These are phyloP conservation scores for Trididemnum nubilum DNA, from an alignment of 23 tunicate genomes.

Conservation along the genomic window DNA sequence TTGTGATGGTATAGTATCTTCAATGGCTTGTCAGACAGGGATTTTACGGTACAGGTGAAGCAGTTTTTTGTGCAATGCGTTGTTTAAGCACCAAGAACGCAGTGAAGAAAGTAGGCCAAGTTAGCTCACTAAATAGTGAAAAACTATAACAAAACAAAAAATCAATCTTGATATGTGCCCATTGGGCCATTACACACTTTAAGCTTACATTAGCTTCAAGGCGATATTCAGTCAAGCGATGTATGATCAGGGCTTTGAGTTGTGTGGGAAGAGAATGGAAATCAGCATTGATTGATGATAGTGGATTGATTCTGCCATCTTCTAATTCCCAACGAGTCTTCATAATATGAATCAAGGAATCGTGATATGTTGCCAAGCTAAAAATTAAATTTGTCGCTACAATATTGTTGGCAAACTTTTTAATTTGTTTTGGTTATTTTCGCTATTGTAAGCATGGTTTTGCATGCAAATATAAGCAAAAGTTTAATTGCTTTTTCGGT, in stretches of 20 bases:
- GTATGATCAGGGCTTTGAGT: slow-evolving; percentile 87
- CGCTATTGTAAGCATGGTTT: neutral
- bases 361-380: slow-evolving; percentile 84
- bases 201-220: slow-evolving; percentile 71
- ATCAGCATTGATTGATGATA: slow-evolving; percentile 72
- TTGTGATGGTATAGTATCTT: no score
- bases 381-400: neutral
- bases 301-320: slow-evolving; percentile 85
- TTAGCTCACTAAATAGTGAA: no score
- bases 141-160: no score
- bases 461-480: no score
- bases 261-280: slow-evolving; percentile 76
- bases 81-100: no score
- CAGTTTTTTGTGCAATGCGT: no score
- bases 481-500: no score
- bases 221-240: slow-evolving; percentile 87
- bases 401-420: neutral
- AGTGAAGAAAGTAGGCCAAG: no score
- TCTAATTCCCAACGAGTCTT: slow-evolving; percentile 79
- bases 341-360: slow-evolving; percentile 77
- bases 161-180: no score
- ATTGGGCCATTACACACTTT: no score
- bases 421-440: neutral
- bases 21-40: no score
- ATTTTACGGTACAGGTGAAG: no score